Evolutionary conservation across 2,888 invertebrate species (phyloP).

Genomic region (Clistopyga incitator): DNA sequence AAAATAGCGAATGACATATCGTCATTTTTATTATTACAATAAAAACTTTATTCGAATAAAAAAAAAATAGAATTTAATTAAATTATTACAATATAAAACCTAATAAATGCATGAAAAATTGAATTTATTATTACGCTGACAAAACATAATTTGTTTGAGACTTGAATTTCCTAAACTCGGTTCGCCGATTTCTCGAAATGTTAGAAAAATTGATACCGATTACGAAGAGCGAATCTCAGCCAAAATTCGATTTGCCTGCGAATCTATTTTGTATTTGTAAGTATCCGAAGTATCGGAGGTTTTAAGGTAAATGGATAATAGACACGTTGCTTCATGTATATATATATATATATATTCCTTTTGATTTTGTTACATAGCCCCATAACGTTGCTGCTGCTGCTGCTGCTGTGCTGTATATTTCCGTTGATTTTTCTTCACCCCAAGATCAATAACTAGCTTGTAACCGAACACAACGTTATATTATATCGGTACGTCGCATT

Average conservation of each 20-base stretch:
- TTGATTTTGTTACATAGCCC: slow-evolving; percentile 18
- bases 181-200: no score
- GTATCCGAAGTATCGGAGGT: background rate
- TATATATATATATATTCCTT: background rate
- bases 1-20: no score
- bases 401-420: slow-evolving; percentile 27
- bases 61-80: no score
- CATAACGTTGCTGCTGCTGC: background rate
- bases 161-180: no score
- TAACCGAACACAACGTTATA: slow-evolving; percentile 42
- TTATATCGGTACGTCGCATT: slow-evolving; percentile 41
- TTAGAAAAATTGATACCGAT: background rate
- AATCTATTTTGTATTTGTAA: background rate
- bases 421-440: slow-evolving; percentile 52
- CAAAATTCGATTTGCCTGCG: background rate
- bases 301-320: slow-evolving; percentile 23
- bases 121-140: no score
- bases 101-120: no score
- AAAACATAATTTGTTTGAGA: no score
- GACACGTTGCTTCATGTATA: slow-evolving; percentile 19
- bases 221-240: background rate
- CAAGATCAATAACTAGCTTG: slow-evolving; percentile 53
- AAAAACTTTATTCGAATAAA: background rate
- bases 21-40: background rate
- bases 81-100: no score